Evolutionary conservation across 2,113 vertebrate genomes (phyloP).

Genomic region (Sorex fumeus): DNA sequence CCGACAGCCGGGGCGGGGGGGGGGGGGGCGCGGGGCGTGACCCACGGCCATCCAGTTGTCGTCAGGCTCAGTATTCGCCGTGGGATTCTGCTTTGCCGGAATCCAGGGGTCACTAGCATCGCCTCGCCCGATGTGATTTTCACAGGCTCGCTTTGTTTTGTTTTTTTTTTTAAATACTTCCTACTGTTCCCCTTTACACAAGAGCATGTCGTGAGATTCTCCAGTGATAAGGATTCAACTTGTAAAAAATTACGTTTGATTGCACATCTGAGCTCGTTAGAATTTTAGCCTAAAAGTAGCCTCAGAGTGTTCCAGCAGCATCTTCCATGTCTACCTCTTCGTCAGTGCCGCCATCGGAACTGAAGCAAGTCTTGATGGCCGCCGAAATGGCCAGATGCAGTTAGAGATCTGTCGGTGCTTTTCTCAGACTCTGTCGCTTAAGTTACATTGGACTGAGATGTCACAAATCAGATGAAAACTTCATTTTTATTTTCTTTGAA

Average conservation of each 20-base stretch:
- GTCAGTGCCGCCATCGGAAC: conserved; percentile 78
- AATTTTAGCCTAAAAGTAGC: conserved; percentile 65
- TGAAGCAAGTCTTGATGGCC: conserved; percentile 70
- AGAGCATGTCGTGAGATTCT: conserved; percentile 74
- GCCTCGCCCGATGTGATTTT: conserved; percentile 65
- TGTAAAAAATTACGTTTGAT: conserved; percentile 70
- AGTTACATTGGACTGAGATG: conserved; percentile 55
- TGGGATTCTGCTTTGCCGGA: conserved; percentile 73
- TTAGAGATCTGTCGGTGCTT: conserved; percentile 79
- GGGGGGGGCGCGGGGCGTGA: too few relatives aligned
- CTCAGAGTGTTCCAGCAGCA: conserved; percentile 68
- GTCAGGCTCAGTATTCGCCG: conserved; percentile 38
- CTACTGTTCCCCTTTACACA: conserved; percentile 65
- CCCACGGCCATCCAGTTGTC: conserved; percentile 60
- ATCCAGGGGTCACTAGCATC: conserved; percentile 43
- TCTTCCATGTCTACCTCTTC: conserved; percentile 84
- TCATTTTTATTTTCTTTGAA: conserved; percentile 62
- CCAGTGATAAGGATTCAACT: conserved; percentile 73
- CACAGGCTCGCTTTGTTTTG: conserved; percentile 53
- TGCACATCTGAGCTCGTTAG: conserved; percentile 73
- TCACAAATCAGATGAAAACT: conserved; percentile 65
- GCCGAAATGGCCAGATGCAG: conserved; percentile 66
- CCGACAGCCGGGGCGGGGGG: conserved; percentile 69
- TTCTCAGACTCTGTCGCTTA: conserved; percentile 67
- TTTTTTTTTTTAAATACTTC: conserved; percentile 41